Evolutionary conservation across 1,140 invertebrate species (phyloP).

Genomic region (Neodiprion lecontei): DNA sequence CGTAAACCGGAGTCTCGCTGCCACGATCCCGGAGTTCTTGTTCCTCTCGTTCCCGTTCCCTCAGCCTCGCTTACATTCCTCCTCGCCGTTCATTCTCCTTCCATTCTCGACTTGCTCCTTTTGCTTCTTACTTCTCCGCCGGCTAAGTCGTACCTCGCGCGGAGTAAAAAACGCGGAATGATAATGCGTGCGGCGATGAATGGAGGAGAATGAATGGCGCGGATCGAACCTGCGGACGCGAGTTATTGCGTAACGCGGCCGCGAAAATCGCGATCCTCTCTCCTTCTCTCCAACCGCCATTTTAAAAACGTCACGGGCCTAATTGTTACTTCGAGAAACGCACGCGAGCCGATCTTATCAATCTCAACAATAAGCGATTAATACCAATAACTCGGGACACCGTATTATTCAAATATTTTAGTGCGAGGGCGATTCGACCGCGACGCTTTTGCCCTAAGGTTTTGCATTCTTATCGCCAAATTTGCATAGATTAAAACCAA

Average conservation of each 20-base stretch:
- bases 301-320: too few relatives aligned
- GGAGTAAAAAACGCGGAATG: neutral
- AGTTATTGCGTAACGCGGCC: too few relatives aligned
- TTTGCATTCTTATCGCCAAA: neutral
- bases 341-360: neutral
- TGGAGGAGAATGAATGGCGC: neutral
- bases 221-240: too few relatives aligned
- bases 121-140: neutral
- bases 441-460: neutral
- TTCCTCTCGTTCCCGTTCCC: neutral
- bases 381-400: neutral
- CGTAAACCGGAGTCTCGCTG: neutral
- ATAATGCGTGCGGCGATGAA: neutral
- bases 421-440: too few relatives aligned
- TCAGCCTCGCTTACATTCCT: neutral
- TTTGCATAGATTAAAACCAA: slow-evolving; percentile 3
- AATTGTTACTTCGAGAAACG: too few relatives aligned
- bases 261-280: too few relatives aligned
- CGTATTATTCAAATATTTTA: neutral
- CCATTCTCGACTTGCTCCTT: neutral
- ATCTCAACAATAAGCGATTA: neutral
- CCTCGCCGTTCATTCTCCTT: neutral
- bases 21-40: too few relatives aligned
- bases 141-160: neutral
- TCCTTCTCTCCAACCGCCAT: too few relatives aligned